Base-by-base conservation (phyloP, 1,140 invertebrate species). In the Brevipalpus yothersi region DNA sequence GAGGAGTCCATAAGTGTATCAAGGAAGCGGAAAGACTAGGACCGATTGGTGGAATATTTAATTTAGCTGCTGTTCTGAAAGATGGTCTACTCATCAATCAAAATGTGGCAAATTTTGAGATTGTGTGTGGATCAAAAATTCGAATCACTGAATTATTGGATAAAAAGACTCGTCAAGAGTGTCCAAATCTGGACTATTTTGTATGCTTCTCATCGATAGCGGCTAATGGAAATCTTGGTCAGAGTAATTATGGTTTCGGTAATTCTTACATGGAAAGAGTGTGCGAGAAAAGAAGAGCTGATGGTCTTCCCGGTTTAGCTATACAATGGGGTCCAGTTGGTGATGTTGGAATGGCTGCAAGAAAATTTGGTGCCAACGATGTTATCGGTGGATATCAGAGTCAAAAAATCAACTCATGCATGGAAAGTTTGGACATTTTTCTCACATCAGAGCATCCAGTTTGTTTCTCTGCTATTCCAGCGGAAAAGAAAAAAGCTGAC, bases 281-380 rank as follows among this genome's bases (percentile, higher is more conserved):
- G 12, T 74, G 76, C 42, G 76, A 78, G 65, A 64, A 69, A 43
- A 68, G 77, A 61, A 65, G 66, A 47, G 57, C 64, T 41, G 79
- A 80, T 67, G 86, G 75, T 12, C 68, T 90, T 42, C 83, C 83
- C 67, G 76, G 72, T 60, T 66, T 91, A 17, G 87, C 90, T 31
- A 87, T 97, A 63, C 90, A 96, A 71, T 96, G 91, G 90, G 92
- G 92, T 64, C 89, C 89, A 47, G 86, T 97, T 66, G 91, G 88
- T 62, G 91, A 97, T 71, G 92, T 95, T 21, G 92, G 92, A 60
- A 73, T 95, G 56, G 79, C 95, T 56, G 68, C 86, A 59, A 86
- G 92, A 63, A 83, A 78, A 39, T 81, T 92, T 77, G 83, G 83
- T 31, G 79, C 82, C 49, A 88, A 89, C 68, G 85, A 93, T 12